A percentile compares a stretch with the other conserved stretches of the same genome.
Conservation (phyloP, 2,888 invertebrate genomes). For the Sarcophaga variegata region DNA sequence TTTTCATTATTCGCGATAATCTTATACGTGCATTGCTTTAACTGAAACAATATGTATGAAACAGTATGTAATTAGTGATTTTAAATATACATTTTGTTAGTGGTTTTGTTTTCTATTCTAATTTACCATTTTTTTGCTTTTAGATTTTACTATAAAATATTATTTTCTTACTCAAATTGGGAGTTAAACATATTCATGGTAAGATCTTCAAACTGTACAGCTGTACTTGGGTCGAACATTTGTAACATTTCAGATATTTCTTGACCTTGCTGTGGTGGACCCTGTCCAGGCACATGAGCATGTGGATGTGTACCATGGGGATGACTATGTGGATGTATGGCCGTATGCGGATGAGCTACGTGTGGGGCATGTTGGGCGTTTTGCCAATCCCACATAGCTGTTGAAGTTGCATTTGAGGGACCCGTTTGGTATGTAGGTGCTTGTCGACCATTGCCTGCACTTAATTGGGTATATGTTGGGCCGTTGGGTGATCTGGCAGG, state of each 20-base stretch:
- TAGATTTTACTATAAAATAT: slow-evolving; percentile 9
- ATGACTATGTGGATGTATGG: slow-evolving; percentile 80
- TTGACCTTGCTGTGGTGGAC: slow-evolving; percentile 86
- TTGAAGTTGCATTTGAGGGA: slow-evolving; percentile 74
- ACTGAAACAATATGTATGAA: background rate
- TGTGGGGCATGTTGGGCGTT: slow-evolving; percentile 82
- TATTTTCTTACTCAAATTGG: slow-evolving; percentile 85
- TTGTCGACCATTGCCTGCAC: slow-evolving; percentile 85
- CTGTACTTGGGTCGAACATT: slow-evolving; percentile 93
- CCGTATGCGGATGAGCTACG: slow-evolving; percentile 79
- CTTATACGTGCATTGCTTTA: background rate
- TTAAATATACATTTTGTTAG: background rate
- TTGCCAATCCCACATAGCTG: slow-evolving; percentile 92
- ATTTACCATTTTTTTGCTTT: background rate
- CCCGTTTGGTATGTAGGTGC: slow-evolving; percentile 83
- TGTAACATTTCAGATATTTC: slow-evolving; percentile 96
- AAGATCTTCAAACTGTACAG: slow-evolving; percentile 93
- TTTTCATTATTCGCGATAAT: slow-evolving; percentile 14
- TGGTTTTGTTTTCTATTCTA: background rate
- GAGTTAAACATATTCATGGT: slow-evolving; percentile 95
- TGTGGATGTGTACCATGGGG: slow-evolving; percentile 74
- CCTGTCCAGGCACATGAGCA: slow-evolving; percentile 81
- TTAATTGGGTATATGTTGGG: slow-evolving; percentile 90
- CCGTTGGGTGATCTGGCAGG: slow-evolving; percentile 92
- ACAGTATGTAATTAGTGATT: background rate